phyloP scores from a whole-genome alignment of 2,888 invertebrate species.

The Drosophila limbata region DNA sequence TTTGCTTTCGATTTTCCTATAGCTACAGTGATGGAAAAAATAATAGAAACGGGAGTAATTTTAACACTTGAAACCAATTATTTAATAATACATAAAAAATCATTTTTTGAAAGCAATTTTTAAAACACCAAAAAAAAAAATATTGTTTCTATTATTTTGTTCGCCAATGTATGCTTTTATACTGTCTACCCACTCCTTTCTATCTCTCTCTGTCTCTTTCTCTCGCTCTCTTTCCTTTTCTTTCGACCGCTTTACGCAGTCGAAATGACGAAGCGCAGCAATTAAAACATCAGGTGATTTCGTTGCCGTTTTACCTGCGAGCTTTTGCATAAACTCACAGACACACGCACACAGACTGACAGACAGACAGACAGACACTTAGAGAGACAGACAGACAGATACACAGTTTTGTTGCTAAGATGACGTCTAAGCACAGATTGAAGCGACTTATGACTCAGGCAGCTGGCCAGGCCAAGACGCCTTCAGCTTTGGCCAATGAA shows the following conservation, averaged over 20 bases:
- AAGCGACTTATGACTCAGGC: slow-evolving; percentile 53
- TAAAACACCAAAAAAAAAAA: no score
- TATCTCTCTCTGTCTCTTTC: neutral
- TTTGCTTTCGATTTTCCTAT: slow-evolving; percentile 54
- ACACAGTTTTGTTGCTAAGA: slow-evolving; percentile 47
- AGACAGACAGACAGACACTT: slow-evolving; percentile 20
- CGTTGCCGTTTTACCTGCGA: slow-evolving; percentile 54
- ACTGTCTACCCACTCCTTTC: neutral
- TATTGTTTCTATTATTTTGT: no score
- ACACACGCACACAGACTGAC: slow-evolving; percentile 3
- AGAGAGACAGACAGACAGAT: slow-evolving; percentile 16
- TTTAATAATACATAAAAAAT: no score
- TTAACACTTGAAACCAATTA: no score
- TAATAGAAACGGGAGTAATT: no score
- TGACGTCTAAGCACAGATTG: slow-evolving; percentile 61
- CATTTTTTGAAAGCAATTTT: no score
- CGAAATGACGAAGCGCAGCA: slow-evolving; percentile 75
- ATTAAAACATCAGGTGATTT: slow-evolving; percentile 81
- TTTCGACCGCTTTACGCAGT: slow-evolving; percentile 52
- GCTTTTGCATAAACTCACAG: slow-evolving; percentile 30
- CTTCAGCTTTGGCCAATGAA: slow-evolving; percentile 25
- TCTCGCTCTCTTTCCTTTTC: slow-evolving; percentile 25
- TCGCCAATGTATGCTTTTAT: neutral
- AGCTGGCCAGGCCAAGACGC: slow-evolving; percentile 13
- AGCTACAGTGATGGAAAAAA: no score